Conservation (phyloP, 2,113 vertebrate species). For the Romanogobio albipinnatus region DNA sequence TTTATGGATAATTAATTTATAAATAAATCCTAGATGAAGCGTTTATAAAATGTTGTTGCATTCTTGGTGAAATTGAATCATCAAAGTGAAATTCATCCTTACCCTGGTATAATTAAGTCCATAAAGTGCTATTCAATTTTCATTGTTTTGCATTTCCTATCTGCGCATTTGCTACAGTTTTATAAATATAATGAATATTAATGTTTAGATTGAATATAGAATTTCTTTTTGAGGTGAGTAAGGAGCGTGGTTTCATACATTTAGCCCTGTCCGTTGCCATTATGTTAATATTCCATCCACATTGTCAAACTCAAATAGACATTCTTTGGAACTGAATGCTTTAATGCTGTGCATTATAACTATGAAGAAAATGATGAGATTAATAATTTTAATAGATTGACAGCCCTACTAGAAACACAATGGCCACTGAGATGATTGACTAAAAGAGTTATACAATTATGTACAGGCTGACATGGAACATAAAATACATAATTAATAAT, state of each 20-base stretch:
- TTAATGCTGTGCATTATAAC: not conserved
- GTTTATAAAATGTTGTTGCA: not conserved
- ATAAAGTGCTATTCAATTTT: not conserved
- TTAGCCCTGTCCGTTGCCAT: not conserved
- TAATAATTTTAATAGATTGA: constrained; percentile 4
- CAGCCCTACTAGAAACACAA: not conserved
- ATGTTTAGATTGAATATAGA: not conserved
- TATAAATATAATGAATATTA: not conserved
- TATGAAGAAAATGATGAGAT: not conserved
- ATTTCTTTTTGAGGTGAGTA: not conserved
- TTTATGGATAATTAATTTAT: not conserved
- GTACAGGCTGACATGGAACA: not conserved
- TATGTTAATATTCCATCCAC: not conserved
- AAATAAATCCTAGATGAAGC: not conserved
- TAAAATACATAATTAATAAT: not conserved
- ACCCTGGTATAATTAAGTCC: not conserved
- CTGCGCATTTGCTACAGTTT: not conserved
- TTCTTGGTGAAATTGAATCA: not conserved
- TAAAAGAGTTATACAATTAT: not conserved
- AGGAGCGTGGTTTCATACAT: not conserved
- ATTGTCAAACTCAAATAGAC: not conserved
- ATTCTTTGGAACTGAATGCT: constrained; percentile 5
- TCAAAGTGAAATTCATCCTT: not conserved
- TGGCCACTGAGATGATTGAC: not conserved
- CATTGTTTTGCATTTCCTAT: not conserved